phyloP scores from a whole-genome alignment of 2,797 vertebrate genomes.

The Coranthus polyacanthus region DNA sequence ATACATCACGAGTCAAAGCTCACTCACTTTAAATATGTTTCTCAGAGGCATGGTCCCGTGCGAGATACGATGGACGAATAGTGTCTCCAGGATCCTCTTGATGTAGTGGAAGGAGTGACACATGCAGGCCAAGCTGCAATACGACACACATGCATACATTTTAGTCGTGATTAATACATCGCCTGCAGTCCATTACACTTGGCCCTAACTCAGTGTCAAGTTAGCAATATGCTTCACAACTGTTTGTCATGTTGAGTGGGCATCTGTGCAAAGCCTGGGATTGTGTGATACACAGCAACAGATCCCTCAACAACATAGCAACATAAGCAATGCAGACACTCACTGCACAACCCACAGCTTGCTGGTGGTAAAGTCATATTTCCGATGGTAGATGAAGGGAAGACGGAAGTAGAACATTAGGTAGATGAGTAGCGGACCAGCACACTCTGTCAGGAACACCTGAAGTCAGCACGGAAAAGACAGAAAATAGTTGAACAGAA shows the following conservation, averaged over 20 bases:
- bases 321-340: conserved; percentile 76
- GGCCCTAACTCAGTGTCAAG: conserved; percentile 48
- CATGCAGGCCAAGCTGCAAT: conserved; percentile 89
- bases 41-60: conserved; percentile 94
- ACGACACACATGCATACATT: conserved; percentile 21
- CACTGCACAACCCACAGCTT: conserved; percentile 94
- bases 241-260: conserved; percentile 34
- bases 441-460: conserved; percentile 94
- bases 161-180: conserved; percentile 50
- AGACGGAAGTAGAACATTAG: conserved; percentile 95
- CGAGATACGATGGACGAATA: conserved; percentile 94
- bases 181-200: conserved; percentile 35
- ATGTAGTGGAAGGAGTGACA: conserved; percentile 94
- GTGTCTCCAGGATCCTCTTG: conserved; percentile 92
- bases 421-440: conserved; percentile 92
- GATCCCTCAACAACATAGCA: conserved; percentile 19
- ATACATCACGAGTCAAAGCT: conserved; percentile 15
- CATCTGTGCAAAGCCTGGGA: conserved; percentile 42
- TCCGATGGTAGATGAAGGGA: conserved; percentile 92
- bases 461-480: conserved; percentile 54
- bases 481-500: background rate
- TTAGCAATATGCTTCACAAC: conserved; percentile 22
- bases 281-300: conserved; percentile 29
- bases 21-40: conserved; percentile 92
- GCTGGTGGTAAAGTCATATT: conserved; percentile 93